Evolutionary conservation across 2,113 vertebrate genomes (phyloP).

Genomic region (Rostratula benghalensis): DNA sequence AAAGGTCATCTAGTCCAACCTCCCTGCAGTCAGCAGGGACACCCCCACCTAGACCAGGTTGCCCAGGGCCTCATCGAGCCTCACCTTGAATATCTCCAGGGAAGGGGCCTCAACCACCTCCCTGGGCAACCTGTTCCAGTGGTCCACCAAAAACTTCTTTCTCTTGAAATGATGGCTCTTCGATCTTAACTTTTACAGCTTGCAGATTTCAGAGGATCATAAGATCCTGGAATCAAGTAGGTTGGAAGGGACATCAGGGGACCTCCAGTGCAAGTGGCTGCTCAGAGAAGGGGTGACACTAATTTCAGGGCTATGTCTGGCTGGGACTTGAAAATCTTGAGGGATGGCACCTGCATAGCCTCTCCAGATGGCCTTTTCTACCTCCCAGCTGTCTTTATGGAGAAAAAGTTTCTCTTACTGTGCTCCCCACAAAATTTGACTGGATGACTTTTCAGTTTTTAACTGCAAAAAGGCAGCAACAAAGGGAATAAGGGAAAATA

Average conservation of each 20-base stretch:
- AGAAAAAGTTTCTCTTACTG: fast-evolving
- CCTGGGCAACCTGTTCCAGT: no score
- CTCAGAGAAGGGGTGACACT: background rate
- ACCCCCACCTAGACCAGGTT: no score
- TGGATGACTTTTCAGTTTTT: background rate
- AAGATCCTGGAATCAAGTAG: background rate
- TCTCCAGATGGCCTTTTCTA: background rate
- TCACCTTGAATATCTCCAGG: no score
- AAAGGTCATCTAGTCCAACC: no score
- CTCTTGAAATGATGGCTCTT: background rate
- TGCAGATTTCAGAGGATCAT: background rate
- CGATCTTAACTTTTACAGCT: background rate
- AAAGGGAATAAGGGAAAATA: background rate
- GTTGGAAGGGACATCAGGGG: background rate
- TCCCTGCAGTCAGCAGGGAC: no score
- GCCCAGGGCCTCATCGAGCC: no score
- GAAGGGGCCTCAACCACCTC: no score
- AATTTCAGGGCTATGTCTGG: background rate
- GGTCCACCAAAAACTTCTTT: background rate
- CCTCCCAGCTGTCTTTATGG: fast-evolving
- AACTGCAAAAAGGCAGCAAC: background rate
- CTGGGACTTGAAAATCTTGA: background rate
- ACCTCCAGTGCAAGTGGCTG: background rate
- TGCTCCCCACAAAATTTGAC: background rate
- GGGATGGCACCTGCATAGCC: background rate